phyloP scores from a whole-genome alignment of 2,113 vertebrate genomes.

The Amazona vittata region DNA sequence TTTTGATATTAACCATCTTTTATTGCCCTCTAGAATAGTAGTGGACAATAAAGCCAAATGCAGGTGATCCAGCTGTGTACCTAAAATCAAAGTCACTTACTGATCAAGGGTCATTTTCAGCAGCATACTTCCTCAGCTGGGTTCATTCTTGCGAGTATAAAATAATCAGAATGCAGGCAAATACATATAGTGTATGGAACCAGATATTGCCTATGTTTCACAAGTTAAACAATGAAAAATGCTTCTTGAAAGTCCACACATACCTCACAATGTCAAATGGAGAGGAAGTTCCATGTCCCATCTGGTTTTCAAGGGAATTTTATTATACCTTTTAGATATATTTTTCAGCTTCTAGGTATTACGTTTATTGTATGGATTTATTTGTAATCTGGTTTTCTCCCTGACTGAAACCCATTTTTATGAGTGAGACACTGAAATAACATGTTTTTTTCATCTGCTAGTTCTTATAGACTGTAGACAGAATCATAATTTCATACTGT shows the following conservation, averaged over 20 bases:
- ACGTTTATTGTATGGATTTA: constrained; percentile 29
- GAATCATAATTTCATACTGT: constrained; percentile 22
- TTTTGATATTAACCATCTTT: neutral
- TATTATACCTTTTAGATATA: neutral
- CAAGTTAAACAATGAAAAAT: neutral
- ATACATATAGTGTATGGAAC: neutral
- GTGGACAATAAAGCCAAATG: neutral
- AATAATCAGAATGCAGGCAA: neutral
- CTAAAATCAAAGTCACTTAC: neutral
- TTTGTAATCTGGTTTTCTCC: constrained; percentile 30
- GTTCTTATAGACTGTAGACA: neutral
- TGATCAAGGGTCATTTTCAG: neutral
- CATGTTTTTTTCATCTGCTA: constrained; percentile 27
- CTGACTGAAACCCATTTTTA: constrained; percentile 32
- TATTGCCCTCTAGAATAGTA: neutral
- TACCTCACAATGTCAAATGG: neutral
- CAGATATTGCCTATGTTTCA: neutral
- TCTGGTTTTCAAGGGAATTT: constrained; percentile 28
- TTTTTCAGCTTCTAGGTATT: constrained; percentile 21
- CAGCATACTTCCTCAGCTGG: neutral
- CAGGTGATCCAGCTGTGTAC: neutral
- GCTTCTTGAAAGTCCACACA: neutral
- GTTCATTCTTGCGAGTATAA: neutral
- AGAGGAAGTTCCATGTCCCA: neutral
- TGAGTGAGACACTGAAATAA: constrained; percentile 13